Evolutionary conservation across 2,113 vertebrate species (phyloP).

Genomic region (Phyllostomus discolor): DNA sequence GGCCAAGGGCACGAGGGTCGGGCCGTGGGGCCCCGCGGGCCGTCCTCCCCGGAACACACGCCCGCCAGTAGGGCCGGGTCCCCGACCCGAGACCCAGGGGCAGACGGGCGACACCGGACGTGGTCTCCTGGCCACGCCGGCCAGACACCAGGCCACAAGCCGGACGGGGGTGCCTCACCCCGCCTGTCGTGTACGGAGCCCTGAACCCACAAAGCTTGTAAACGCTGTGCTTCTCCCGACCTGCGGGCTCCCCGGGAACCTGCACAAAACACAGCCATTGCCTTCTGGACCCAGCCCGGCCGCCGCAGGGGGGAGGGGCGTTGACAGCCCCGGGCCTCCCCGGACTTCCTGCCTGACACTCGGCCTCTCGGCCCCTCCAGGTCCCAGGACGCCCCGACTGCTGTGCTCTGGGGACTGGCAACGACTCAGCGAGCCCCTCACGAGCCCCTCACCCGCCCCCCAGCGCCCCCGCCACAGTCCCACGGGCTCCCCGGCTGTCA

Average conservation of each 20-base stretch:
- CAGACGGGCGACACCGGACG: not conserved
- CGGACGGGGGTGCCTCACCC: rapidly evolving
- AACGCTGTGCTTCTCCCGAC: not conserved
- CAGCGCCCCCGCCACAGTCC: rapidly evolving
- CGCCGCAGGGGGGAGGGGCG: not conserved
- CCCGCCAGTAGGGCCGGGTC: not conserved
- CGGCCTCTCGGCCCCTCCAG: too few relatives aligned
- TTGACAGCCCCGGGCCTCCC: too few relatives aligned
- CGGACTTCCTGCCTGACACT: not conserved
- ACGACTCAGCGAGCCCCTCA: not conserved
- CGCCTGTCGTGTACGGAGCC: rapidly evolving
- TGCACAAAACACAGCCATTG: not conserved
- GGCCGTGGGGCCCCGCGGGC: not conserved
- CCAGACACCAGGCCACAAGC: not conserved
- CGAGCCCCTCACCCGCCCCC: not conserved
- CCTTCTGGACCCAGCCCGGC: not conserved
- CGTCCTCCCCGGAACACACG: not conserved
- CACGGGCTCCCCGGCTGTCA: rapidly evolving
- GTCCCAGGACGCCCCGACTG: not conserved
- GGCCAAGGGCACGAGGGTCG: not conserved
- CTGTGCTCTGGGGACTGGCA: not conserved
- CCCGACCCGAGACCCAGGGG: too few relatives aligned
- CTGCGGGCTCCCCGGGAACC: not conserved
- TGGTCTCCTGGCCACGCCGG: too few relatives aligned
- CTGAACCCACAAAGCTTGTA: not conserved